These are phyloP conservation scores for Montipora cactus DNA, from an alignment of 64 coral and sea anemone genomes.

Conservation along the genomic window DNA sequence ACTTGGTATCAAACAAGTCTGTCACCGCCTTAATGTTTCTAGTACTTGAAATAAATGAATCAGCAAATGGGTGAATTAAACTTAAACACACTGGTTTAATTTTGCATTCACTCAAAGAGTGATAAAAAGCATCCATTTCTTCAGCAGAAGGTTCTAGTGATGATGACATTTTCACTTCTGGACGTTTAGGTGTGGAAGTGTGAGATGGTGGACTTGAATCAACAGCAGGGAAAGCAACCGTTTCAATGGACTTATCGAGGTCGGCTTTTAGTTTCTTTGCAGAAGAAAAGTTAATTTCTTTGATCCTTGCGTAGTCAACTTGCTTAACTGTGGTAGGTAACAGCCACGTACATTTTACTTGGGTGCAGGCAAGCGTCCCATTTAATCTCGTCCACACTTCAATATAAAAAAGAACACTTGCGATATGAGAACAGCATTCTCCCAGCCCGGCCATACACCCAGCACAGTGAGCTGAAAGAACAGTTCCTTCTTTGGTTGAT, in stretches of 20 bases:
- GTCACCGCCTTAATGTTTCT: neutral
- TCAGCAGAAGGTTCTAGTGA: neutral
- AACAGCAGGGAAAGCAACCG: no score
- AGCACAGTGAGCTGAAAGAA: neutral
- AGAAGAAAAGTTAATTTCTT: neutral
- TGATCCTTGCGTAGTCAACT: neutral
- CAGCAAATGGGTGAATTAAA: neutral
- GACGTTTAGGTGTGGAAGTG: no score
- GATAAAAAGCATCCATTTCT: neutral
- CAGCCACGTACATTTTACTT: neutral
- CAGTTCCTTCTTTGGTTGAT: neutral
- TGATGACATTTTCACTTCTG: neutral
- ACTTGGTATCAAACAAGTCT: slow-evolving; percentile 29
- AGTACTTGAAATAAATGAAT: slow-evolving; percentile 14
- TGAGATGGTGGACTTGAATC: no score
- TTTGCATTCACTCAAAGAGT: neutral
- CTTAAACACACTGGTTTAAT: neutral
- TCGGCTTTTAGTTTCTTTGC: neutral
- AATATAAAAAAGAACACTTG: neutral
- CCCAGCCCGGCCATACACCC: neutral
- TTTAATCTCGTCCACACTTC: neutral
- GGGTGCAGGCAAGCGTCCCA: neutral
- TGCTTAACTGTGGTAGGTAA: neutral
- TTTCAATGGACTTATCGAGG: neutral
- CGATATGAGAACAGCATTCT: neutral